Base-by-base conservation (phyloP, 2,888 invertebrate species). In the Cephus pygmeus region DNA sequence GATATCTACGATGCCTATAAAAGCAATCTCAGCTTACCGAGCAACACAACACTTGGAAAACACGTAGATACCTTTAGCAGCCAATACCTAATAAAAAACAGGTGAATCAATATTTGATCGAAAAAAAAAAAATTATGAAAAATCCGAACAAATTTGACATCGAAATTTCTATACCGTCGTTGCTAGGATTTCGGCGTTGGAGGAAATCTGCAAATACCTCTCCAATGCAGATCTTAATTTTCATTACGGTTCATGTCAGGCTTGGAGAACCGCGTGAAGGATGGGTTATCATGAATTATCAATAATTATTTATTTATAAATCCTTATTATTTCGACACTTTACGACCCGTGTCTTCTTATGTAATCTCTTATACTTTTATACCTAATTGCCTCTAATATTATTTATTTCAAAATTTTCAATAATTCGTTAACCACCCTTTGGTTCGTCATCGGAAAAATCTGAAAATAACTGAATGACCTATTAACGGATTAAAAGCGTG, bases 1-100 rank as follows among this genome's bases (percentile, higher is more conserved):
- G 78, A 79, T 83, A 81, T 83, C 81, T 79, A 81, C 81, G 80
- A 73, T 73, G 77, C 73, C 77, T 71, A 79, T 80, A 56, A 56
- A 56, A 56, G 23, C 23, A 56, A 56, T 56, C 56, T 56, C 56
- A 56, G 23, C 23, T 56, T 56, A 56, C 56, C 56, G 9, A 56
- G 56, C 56, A 56, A 56, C 23, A 1, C 56, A 56, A 23, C 56
- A 23, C 56, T 56, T 56, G 56, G 23, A 56, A 56, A 56, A 56
- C 56, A 56, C 56, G 56, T 9, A 56, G 23, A 56, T 23, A 56
- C 23, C 56, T 56, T 56, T 9, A 9, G 2, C 23, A 56, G 23
- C 23, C 23, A 23, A 6, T 15, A 23, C 2, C 23, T 56, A 23
- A 23, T 6, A 56, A 40, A 40, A 40, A 56, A 23, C 56, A 56